A percentile compares a stretch with the other conserved stretches of the same genome.
These are phyloP conservation scores for Nomada fabriciana DNA, from an alignment of 2,888 invertebrate species.

Conservation along the genomic window DNA sequence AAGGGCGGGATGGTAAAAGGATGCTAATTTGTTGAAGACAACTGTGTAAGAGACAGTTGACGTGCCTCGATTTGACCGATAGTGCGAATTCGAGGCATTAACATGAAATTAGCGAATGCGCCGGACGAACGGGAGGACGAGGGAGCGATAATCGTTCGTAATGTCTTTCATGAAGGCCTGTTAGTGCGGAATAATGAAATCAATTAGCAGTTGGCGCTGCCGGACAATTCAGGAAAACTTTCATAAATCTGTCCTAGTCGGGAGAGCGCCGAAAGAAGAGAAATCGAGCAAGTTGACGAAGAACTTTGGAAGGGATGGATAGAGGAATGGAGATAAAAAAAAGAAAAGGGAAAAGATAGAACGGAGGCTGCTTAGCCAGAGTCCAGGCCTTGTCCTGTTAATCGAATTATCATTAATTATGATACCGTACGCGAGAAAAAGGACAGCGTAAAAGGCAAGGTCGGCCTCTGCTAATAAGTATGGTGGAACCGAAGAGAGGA, in stretches of 20 bases:
- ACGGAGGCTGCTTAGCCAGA: constrained; percentile 69
- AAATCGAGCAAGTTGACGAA: constrained; percentile 7
- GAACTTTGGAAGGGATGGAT: constrained; percentile 4
- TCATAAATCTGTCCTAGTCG: not conserved
- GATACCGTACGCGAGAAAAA: constrained; percentile 73
- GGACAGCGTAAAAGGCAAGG: constrained; percentile 64
- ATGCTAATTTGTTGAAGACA: constrained; percentile 14
- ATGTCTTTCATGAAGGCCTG: too few relatives aligned
- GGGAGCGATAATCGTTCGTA: too few relatives aligned
- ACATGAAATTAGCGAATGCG: too few relatives aligned
- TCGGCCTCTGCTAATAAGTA: constrained; percentile 70
- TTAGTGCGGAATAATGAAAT: constrained; percentile 5
- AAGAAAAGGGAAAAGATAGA: constrained; percentile 31
- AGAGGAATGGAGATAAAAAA: constrained; percentile 18
- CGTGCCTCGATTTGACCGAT: too few relatives aligned
- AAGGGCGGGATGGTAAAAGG: not conserved
- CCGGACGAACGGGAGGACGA: too few relatives aligned
- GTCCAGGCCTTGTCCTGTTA: constrained; percentile 79
- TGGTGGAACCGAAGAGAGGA: constrained; percentile 43
- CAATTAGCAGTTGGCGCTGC: constrained; percentile 12
- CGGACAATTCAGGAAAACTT: constrained; percentile 11
- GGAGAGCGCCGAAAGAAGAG: constrained; percentile 32
- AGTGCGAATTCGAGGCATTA: too few relatives aligned
- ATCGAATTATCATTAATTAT: constrained; percentile 83
- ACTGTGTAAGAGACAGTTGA: constrained; percentile 15